These are phyloP conservation scores for Oscheius myriophilus DNA, from an alignment of 2,888 invertebrate genomes.

Conservation along the genomic window DNA sequence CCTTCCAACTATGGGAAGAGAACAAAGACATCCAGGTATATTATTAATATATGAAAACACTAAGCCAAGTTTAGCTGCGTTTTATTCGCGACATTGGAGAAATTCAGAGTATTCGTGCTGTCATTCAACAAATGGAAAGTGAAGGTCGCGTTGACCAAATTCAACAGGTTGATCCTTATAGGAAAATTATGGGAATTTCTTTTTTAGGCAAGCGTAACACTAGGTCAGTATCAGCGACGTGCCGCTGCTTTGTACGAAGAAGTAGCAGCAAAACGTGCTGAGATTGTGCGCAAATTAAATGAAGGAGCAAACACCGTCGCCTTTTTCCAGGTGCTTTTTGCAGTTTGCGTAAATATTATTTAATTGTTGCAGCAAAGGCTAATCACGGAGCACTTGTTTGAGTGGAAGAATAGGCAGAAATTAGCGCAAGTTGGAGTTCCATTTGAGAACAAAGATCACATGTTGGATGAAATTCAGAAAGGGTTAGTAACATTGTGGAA, in stretches of 20 bases:
- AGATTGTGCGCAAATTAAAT: conserved; percentile 59
- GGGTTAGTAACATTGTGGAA: conserved; percentile 51
- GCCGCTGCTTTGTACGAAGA: conserved; percentile 63
- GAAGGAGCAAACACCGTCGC: conserved; percentile 64
- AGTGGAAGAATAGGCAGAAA: conserved; percentile 70
- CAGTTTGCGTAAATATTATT: not conserved
- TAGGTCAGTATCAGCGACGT: conserved; percentile 62
- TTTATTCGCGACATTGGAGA: conserved; percentile 69
- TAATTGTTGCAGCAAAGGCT: conserved; percentile 60
- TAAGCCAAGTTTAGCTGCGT: conserved; percentile 47
- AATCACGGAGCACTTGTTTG: conserved; percentile 62
- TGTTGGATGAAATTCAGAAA: conserved; percentile 68
- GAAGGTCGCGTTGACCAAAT: conserved; percentile 61
- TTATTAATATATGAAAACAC: not conserved
- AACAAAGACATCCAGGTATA: conserved; percentile 61
- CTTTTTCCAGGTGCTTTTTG: conserved; percentile 44
- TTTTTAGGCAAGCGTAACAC: conserved; percentile 47
- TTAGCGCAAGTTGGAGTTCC: conserved; percentile 69
- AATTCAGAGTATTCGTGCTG: conserved; percentile 65
- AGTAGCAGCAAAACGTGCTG: conserved; percentile 38
- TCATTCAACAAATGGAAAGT: conserved; percentile 60
- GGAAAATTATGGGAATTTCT: not conserved
- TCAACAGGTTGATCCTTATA: conserved; percentile 32
- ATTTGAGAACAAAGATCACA: conserved; percentile 65
- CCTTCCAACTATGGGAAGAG: conserved; percentile 67